phyloP scores from a whole-genome alignment of 2,888 invertebrate genomes.

The Polia nebulosa region DNA sequence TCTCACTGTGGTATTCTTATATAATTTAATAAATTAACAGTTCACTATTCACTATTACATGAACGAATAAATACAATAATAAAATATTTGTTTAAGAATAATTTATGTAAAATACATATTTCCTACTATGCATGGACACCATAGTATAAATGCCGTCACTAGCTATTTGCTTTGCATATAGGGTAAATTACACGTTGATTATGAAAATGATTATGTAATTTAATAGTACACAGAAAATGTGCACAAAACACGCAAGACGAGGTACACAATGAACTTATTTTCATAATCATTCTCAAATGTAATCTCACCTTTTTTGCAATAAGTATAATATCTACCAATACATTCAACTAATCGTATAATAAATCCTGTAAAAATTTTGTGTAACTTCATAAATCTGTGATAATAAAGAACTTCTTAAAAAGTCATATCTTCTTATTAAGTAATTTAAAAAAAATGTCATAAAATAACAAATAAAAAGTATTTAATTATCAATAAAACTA shows the following conservation, averaged over 20 bases:
- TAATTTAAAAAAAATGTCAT: slow-evolving; percentile 34
- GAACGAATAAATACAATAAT: slow-evolving; percentile 64
- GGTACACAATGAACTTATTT: not conserved
- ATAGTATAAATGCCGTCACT: slow-evolving; percentile 34
- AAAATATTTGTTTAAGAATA: slow-evolving; percentile 58
- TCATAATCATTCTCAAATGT: slow-evolving; percentile 24
- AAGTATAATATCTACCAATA: slow-evolving; percentile 37
- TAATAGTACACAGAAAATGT: slow-evolving; percentile 15
- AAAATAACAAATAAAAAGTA: slow-evolving; percentile 40
- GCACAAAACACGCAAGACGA: slow-evolving; percentile 7
- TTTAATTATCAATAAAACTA: slow-evolving; percentile 47
- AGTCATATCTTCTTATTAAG: slow-evolving; percentile 40
- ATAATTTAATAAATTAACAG: slow-evolving; percentile 72
- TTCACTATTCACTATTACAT: slow-evolving; percentile 60
- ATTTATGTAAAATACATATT: slow-evolving; percentile 58
- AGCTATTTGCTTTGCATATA: slow-evolving; percentile 27
- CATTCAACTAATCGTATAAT: slow-evolving; percentile 45
- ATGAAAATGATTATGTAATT: slow-evolving; percentile 1
- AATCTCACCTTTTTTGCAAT: slow-evolving; percentile 26
- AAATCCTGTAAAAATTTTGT: slow-evolving; percentile 30
- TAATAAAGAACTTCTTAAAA: slow-evolving; percentile 34
- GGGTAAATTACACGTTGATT: slow-evolving; percentile 39
- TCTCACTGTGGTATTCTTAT: slow-evolving; percentile 39
- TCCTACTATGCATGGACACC: slow-evolving; percentile 52
- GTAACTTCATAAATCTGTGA: slow-evolving; percentile 25